phyloP scores from a whole-genome alignment of 2,113 vertebrate species.

The Sula dactylatra region DNA sequence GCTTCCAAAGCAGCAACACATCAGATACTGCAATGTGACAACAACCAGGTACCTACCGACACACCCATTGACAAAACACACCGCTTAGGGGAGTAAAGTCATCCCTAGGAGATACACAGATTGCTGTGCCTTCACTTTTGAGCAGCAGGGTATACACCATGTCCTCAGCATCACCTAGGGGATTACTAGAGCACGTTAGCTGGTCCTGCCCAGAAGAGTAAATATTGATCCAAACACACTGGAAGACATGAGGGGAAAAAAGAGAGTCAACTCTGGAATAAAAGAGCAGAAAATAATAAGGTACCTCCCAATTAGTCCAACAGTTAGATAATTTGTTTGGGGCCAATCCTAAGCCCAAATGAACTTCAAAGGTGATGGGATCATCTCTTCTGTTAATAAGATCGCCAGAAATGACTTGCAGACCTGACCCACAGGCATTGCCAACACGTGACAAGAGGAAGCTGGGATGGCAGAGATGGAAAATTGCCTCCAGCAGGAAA shows the following conservation, averaged over 20 bases:
- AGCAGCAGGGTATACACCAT: not conserved
- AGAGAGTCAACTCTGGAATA: not conserved
- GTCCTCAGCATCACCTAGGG: not conserved
- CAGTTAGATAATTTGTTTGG: not conserved
- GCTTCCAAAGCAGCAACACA: not conserved
- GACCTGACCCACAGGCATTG: not conserved
- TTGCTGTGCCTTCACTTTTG: not conserved
- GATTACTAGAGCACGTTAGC: not conserved
- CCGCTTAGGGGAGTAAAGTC: not conserved
- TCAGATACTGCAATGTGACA: not conserved
- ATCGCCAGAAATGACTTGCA: not conserved
- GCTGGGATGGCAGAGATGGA: not conserved
- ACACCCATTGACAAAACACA: not conserved
- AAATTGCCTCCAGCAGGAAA: not conserved
- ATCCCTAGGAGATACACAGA: not conserved
- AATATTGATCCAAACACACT: not conserved
- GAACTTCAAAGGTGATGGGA: not conserved
- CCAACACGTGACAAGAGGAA: not conserved
- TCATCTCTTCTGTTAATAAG: not conserved
- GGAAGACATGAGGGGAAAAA: not conserved
- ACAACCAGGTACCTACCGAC: not conserved
- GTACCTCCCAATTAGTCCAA: not conserved
- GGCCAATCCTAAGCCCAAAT: not conserved
- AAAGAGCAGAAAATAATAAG: not conserved
- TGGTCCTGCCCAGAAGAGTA: not conserved